Conservation (phyloP, 2,113 vertebrate genomes). For the Bubalus kerabau region DNA sequence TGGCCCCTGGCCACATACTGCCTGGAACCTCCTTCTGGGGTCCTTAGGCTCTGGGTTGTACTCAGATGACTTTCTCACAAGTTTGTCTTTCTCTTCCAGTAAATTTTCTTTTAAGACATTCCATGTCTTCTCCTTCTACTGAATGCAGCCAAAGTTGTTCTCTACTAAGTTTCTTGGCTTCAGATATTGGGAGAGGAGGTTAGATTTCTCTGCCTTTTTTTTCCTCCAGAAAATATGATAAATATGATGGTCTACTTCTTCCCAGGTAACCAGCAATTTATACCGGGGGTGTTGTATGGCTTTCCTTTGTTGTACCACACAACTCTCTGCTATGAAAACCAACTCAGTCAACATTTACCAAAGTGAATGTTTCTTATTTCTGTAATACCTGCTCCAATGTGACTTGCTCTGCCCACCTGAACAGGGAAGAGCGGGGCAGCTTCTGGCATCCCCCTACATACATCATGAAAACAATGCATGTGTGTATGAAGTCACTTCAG, state of each 20-base stretch:
- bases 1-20: neutral
- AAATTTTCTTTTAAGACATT: neutral
- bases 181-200: neutral
- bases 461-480: neutral
- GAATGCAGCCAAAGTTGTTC: neutral
- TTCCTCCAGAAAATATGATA: neutral
- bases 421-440: neutral
- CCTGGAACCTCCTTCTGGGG: neutral
- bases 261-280: neutral
- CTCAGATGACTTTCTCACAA: neutral
- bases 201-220: neutral
- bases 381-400: neutral
- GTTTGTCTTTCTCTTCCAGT: neutral
- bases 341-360: neutral
- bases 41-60: neutral
- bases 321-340: neutral
- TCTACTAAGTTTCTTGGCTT: neutral
- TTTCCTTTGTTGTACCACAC: neutral
- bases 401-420: neutral
- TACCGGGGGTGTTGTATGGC: neutral
- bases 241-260: neutral
- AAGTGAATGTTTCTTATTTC: neutral
- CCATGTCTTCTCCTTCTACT: neutral
- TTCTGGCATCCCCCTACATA: neutral
- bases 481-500: neutral